Conservation (phyloP, 30 jellyfish, hydroid and myxozoan species). For the Chrysaora quinquecirrha region DNA sequence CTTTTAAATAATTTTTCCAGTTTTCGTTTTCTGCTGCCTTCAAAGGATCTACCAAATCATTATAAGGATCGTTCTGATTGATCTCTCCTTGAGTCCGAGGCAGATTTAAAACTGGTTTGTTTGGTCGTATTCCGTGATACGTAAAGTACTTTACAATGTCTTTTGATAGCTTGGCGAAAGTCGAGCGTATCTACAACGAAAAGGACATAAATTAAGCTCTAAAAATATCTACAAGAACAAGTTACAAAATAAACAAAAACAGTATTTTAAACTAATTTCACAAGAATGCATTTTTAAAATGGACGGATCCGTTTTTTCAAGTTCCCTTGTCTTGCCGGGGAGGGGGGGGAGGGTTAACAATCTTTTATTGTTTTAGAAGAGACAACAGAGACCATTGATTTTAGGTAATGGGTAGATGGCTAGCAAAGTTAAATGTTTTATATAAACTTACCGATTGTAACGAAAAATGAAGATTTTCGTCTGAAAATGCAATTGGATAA, state of each 20-base stretch:
- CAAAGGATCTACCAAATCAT: constrained; percentile 48
- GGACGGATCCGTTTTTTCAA: neutral
- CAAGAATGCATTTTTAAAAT: neutral
- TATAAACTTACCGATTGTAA: constrained; percentile 41
- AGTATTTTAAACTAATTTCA: too few relatives aligned
- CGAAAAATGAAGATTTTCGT: constrained; percentile 36
- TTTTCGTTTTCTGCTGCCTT: constrained; percentile 24
- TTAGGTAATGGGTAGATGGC: too few relatives aligned
- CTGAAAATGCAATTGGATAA: constrained; percentile 49
- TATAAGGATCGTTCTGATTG: neutral
- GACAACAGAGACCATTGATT: neutral
- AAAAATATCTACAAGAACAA: too few relatives aligned
- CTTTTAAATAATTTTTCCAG: constrained; percentile 41
- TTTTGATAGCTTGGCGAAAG: constrained; percentile 63
- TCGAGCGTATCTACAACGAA: constrained; percentile 40
- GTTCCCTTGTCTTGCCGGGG: neutral
- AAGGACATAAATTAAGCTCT: too few relatives aligned
- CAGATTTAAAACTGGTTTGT: neutral
- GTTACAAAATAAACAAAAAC: neutral
- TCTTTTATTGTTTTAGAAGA: neutral
- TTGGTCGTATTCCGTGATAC: constrained; percentile 46
- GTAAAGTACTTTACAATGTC: constrained; percentile 59
- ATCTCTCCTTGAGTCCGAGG: constrained; percentile 22
- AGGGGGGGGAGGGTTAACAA: neutral
- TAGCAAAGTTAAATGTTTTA: too few relatives aligned